These are phyloP conservation scores for Bellardia pandia DNA, from an alignment of 2,888 invertebrate species.

Conservation along the genomic window DNA sequence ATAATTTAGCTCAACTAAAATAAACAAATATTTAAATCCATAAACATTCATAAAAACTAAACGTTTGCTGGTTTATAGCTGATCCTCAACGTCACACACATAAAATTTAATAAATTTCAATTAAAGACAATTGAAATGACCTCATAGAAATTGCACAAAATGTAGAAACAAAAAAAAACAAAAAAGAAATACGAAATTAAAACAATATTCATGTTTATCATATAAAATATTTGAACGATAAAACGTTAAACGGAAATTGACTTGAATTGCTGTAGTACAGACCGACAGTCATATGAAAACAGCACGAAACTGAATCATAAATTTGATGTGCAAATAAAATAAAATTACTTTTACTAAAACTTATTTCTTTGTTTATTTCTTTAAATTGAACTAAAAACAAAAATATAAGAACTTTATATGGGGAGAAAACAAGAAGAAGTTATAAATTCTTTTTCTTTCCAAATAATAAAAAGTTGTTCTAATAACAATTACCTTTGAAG, in stretches of 20 bases:
- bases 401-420: conserved; percentile 6
- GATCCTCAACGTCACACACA: conserved; percentile 54
- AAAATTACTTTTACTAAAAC: conserved; percentile 26
- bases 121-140: conserved; percentile 84
- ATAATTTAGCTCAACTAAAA: neutral
- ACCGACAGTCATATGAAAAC: neutral
- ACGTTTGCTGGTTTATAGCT: conserved; percentile 21
- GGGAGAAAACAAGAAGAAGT: neutral
- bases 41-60: conserved; percentile 16
- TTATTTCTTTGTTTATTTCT: conserved; percentile 47
- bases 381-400: conserved; percentile 9
- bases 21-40: conserved; percentile 14
- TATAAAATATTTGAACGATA: conserved; percentile 58
- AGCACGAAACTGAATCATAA: conserved; percentile 56
- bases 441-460: neutral
- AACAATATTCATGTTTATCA: conserved; percentile 57
- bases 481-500: conserved; percentile 86
- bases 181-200: conserved; percentile 27
- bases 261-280: conserved; percentile 47
- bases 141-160: conserved; percentile 75
- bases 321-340: conserved; percentile 11
- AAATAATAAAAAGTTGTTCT: neutral
- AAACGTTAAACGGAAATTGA: conserved; percentile 68
- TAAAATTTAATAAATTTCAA: conserved; percentile 78
- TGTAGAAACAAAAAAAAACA: conserved; percentile 6